A percentile compares a stretch with the other conserved stretches of the same genome.
Evolutionary conservation across 2,797 vertebrate genomes (phyloP).

Genomic region (Epinephelus awoara): DNA sequence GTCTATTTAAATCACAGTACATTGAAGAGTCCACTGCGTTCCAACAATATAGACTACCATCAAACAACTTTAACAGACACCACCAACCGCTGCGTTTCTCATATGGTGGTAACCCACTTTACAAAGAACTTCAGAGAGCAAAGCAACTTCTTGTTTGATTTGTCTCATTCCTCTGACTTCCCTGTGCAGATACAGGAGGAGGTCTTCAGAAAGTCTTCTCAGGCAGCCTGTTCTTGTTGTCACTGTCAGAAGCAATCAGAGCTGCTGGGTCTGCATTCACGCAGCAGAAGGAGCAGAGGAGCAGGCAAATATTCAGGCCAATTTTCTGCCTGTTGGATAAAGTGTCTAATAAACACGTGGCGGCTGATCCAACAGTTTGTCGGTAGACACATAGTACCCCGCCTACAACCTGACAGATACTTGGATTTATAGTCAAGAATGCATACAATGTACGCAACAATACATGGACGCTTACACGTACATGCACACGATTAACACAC

Average conservation of each 20-base stretch:
- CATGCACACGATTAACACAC: not conserved
- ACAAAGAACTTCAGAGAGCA: slow-evolving; percentile 18
- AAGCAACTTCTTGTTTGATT: slow-evolving; percentile 46
- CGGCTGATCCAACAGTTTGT: slow-evolving; percentile 56
- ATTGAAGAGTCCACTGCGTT: not conserved
- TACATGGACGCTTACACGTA: slow-evolving; percentile 14
- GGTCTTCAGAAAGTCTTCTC: slow-evolving; percentile 62
- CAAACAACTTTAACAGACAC: slow-evolving; percentile 6
- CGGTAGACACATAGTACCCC: slow-evolving; percentile 49
- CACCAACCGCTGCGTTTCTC: not conserved
- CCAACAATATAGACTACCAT: not conserved
- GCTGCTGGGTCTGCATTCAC: slow-evolving; percentile 60
- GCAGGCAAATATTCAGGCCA: slow-evolving; percentile 73
- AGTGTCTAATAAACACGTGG: slow-evolving; percentile 72
- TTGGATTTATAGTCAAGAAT: slow-evolving; percentile 32
- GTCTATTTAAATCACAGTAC: slow-evolving; percentile 3
- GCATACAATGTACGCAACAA: slow-evolving; percentile 15
- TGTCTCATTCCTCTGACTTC: slow-evolving; percentile 55
- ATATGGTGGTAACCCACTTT: not conserved
- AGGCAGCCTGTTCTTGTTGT: slow-evolving; percentile 79
- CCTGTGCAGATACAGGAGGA: slow-evolving; percentile 40
- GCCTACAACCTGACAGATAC: slow-evolving; percentile 39
- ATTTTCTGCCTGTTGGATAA: slow-evolving; percentile 76
- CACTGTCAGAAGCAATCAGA: slow-evolving; percentile 81
- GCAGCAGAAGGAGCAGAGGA: slow-evolving; percentile 64